phyloP scores from a whole-genome alignment of 2,888 invertebrate genomes.

The Drosophila sordidula region DNA sequence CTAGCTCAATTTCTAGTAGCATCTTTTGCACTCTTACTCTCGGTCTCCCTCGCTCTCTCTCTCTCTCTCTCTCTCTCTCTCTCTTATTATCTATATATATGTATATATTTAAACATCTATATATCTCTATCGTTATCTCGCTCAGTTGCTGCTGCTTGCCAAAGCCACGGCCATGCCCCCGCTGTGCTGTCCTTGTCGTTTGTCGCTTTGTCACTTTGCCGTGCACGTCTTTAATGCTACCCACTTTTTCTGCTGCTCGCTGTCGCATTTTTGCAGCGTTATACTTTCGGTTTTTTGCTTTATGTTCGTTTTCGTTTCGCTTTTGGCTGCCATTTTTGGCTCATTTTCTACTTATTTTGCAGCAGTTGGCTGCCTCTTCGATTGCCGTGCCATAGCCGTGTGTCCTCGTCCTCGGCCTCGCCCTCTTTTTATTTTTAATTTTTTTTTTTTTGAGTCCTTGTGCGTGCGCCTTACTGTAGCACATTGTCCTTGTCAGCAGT shows the following conservation, averaged over 20 bases:
- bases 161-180: constrained; percentile 47
- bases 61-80: not conserved
- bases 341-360: constrained; percentile 75
- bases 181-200: constrained; percentile 43
- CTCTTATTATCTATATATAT: not conserved
- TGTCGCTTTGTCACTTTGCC: constrained; percentile 23
- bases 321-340: constrained; percentile 69
- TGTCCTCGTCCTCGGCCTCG: constrained; percentile 25
- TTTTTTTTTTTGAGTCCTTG: constrained; percentile 6
- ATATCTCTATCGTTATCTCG: not conserved
- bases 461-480: constrained; percentile 37
- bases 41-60: not conserved
- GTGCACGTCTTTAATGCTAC: constrained; percentile 48
- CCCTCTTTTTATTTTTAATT: constrained; percentile 8
- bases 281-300: constrained; percentile 49
- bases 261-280: constrained; percentile 48
- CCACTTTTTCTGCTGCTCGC: constrained; percentile 36
- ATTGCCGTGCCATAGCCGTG: constrained; percentile 41
- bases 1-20: constrained; percentile 37
- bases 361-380: constrained; percentile 58
- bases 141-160: constrained; percentile 22
- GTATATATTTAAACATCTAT: not conserved
- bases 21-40: not conserved
- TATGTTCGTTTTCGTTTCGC: constrained; percentile 54
- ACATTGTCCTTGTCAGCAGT: constrained; percentile 57